phyloP scores from a whole-genome alignment of 2,797 vertebrate genomes.

The Glossophaga mutica region DNA sequence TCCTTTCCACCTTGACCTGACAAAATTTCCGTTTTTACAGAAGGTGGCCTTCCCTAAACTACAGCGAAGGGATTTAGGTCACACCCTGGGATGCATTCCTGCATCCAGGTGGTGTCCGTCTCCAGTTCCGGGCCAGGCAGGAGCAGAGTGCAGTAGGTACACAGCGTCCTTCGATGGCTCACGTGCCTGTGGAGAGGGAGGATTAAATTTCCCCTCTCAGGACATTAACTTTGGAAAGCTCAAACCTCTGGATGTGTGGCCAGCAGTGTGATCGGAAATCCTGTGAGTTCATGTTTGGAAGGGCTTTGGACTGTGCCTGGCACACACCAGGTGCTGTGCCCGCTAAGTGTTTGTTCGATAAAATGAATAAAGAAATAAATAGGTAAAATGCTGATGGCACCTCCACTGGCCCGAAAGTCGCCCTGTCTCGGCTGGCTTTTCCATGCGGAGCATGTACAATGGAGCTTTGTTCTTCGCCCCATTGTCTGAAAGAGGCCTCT shows the following conservation, averaged over 20 bases:
- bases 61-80: background rate
- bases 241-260: background rate
- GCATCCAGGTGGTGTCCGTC: background rate
- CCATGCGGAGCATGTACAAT: background rate
- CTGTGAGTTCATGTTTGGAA: background rate
- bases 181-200: background rate
- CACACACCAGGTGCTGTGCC: background rate
- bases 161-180: background rate
- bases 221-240: background rate
- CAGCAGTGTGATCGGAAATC: background rate
- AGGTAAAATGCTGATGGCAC: slow-evolving; percentile 10
- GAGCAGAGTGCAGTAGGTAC: background rate
- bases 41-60: background rate
- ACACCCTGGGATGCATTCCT: background rate
- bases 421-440: background rate
- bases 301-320: background rate
- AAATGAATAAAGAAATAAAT: background rate
- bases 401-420: background rate
- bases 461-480: slow-evolving; percentile 52
- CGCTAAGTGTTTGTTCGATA: background rate
- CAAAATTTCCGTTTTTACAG: background rate
- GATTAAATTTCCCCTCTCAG: background rate
- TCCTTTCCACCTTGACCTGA: background rate
- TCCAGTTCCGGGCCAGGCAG: background rate
- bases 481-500: slow-evolving; percentile 35